Evolutionary conservation across 2,888 invertebrate species (phyloP).

Genomic region (Arctia plantaginis): DNA sequence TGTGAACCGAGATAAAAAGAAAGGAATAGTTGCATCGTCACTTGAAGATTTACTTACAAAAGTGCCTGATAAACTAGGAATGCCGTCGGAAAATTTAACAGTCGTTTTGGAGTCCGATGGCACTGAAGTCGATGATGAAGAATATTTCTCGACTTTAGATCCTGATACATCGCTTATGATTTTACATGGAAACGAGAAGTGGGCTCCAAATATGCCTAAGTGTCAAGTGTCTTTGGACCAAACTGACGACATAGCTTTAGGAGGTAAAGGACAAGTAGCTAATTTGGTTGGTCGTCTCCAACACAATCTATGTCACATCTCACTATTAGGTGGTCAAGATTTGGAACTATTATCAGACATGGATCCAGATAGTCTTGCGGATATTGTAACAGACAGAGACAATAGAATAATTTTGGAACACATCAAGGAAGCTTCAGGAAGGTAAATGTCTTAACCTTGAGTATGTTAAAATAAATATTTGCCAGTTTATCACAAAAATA

Average conservation of each 20-base stretch:
- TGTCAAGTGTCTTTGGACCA: conserved; percentile 88
- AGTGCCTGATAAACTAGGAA: conserved; percentile 90
- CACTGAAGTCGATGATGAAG: conserved; percentile 98
- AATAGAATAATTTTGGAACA: conserved; percentile 92
- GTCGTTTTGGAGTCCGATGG: conserved; percentile 97
- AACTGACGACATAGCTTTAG: conserved; percentile 84
- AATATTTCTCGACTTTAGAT: conserved; percentile 96
- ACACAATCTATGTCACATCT: conserved; percentile 94
- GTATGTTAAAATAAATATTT: background rate
- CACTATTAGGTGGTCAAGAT: conserved; percentile 93
- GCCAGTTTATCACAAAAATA: background rate
- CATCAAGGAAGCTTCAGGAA: conserved; percentile 93
- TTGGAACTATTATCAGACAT: conserved; percentile 94
- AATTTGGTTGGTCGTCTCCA: conserved; percentile 92
- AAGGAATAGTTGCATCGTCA: conserved; percentile 93
- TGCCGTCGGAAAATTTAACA: conserved; percentile 89
- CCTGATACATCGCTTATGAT: conserved; percentile 95
- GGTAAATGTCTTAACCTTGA: conserved; percentile 71
- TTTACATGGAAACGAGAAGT: conserved; percentile 91
- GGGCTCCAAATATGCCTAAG: conserved; percentile 88
- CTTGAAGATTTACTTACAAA: conserved; percentile 92
- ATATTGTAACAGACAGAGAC: conserved; percentile 91
- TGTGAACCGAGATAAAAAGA: conserved; percentile 91
- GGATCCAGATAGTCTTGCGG: conserved; percentile 95
- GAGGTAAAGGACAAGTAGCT: conserved; percentile 88